phyloP scores from a whole-genome alignment of 2,888 invertebrate genomes.

The Callimorpha dominula region DNA sequence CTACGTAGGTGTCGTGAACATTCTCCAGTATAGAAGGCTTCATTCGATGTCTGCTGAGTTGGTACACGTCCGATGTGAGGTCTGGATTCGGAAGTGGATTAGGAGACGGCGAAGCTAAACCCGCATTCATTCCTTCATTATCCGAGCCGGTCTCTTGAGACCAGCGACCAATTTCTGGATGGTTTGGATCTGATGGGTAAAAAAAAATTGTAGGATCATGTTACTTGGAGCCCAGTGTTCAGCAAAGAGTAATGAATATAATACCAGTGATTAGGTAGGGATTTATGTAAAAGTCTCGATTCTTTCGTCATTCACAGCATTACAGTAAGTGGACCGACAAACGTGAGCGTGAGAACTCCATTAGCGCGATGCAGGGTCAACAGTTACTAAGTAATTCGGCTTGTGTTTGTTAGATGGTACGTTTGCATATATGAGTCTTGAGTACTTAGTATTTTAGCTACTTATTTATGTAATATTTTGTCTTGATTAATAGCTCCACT shows the following conservation, averaged over 20 bases:
- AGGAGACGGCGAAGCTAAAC: conserved; percentile 77
- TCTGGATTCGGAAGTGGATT: conserved; percentile 93
- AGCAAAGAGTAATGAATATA: no score
- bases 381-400: background rate
- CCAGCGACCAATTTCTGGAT: conserved; percentile 88
- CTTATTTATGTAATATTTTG: no score
- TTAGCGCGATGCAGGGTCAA: background rate
- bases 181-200: conserved; percentile 59
- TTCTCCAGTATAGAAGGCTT: conserved; percentile 87
- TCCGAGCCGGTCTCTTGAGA: conserved; percentile 93
- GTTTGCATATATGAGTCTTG: background rate
- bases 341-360: background rate
- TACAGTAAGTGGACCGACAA: background rate
- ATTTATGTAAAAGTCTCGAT: background rate
- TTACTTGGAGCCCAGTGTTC: no score
- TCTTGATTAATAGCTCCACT: background rate
- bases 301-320: background rate
- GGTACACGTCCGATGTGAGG: conserved; percentile 89
- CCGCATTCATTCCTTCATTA: conserved; percentile 85
- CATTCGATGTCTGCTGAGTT: conserved; percentile 81
- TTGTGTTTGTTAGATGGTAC: background rate
- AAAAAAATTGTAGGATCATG: background rate
- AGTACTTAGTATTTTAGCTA: no score
- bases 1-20: conserved; percentile 86
- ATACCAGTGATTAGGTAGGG: background rate